These are phyloP conservation scores for Eriosoma lanigerum DNA, from an alignment of 1,140 invertebrate species.

Conservation along the genomic window DNA sequence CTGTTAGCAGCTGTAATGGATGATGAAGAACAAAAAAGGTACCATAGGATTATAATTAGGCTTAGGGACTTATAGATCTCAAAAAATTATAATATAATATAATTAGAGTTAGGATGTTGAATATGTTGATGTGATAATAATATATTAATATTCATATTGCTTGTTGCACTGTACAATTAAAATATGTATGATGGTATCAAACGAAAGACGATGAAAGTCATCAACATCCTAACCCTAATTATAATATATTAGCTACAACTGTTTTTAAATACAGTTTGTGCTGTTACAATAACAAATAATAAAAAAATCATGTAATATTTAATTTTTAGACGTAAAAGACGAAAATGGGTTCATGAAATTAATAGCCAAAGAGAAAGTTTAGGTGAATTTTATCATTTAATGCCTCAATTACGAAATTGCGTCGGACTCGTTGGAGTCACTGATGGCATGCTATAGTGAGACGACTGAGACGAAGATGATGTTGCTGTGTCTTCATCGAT, in stretches of 20 bases:
- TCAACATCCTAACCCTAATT: no score
- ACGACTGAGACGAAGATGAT: neutral
- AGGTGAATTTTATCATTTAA: conserved; percentile 1
- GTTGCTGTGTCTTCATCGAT: neutral
- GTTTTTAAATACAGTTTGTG: neutral
- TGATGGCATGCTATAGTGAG: conserved; percentile 17
- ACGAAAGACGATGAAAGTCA: no score
- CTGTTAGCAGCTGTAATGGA: neutral
- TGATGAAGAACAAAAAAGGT: conserved; percentile 13
- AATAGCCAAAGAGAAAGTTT: neutral
- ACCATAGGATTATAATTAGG: no score
- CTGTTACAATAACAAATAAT: neutral
- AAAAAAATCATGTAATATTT: neutral
- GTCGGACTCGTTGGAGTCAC: neutral
- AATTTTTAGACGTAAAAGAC: neutral
- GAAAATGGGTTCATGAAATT: conserved; percentile 9
- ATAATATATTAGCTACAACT: conserved; percentile 1
- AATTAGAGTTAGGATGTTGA: no score
- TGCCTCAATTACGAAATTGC: neutral
- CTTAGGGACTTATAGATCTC: no score
- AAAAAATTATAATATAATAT: no score
- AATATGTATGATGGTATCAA: no score
- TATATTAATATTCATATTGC: no score
- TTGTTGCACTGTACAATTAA: no score
- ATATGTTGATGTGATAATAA: no score